Base-by-base conservation (phyloP, 2,113 vertebrate species). In the Pterophyllum scalare region DNA sequence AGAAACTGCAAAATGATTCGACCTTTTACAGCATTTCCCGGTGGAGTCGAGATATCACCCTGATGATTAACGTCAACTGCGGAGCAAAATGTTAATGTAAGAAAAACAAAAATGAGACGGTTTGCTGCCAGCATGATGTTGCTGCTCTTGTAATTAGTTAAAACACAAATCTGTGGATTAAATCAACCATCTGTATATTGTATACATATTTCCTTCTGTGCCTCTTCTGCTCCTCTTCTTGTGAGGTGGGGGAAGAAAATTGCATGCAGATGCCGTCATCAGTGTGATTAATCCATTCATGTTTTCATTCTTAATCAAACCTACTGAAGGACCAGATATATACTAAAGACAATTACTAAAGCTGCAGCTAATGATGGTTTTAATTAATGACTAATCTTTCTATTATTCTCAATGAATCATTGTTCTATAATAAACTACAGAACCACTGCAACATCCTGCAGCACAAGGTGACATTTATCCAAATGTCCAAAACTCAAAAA, bases 21-120 rank as follows among this genome's bases (percentile, higher is more conserved):
- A 82, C 87, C 87, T 88, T 85, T 85, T 7, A 81, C 80, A 87
- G 76, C 38, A 10, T 75, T 75, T 33, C 13, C 75, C 56, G 61
- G 24, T 3, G 17, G 77, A 86, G 82, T 74, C 0, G 5, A 77
- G 59, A 38, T 19, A 80, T 79, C 65, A 67, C 4, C 52, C 52
- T 2, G 43, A 79, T 81, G 67, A 88, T 87, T 83, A 84, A 22
- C 82, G 24, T 59, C 59, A 91, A 86, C 33, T 10, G 43, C 67
- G 1, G 17, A 75, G 76, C 60, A 74, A 88, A 90, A 89, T 81
- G 85, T 81, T 81, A 88, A 91, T 87, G 75, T 89, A 82, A 89
- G 81, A 49, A 22, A 9, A 13, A 14, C 14, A 83, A 57, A 85
- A 85, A 79, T 82, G 58, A 2, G 38, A 83, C 38, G 49, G 43